Base-by-base conservation (phyloP, 2,888 invertebrate genomes). In the Diabrotica balteata region DNA sequence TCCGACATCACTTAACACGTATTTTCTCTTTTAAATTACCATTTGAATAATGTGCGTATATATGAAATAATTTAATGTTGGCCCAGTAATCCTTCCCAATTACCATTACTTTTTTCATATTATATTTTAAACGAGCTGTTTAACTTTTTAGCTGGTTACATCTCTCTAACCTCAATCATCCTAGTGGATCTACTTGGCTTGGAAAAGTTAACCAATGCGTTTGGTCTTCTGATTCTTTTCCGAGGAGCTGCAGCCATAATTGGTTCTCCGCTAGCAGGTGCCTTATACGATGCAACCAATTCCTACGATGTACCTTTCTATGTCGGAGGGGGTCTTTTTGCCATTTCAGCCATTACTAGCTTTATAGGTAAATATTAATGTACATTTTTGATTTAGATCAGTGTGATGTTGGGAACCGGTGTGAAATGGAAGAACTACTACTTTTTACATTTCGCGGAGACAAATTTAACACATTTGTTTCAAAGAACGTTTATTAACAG, bases 161-260 rank as follows among this genome's bases (percentile, higher is more conserved):
- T 99, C 80, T 97, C 98, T 8, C 87, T 99, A 68, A 98, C 98
- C 52, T 98, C 98, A 59, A 98, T 98, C 81, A 97, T 98, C 81
- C 88, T 99, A 71, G 97, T 98, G 76, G 98, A 99, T 84, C 88
- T 98, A 49, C 88, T 99, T 58, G 98, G 98, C 2, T 86, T 99
- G 81, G 97, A 98, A 82, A 94, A 94, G 83, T 86, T 99, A 76
- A 98, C 98, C 57, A 98, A 96, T 84, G 97, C 98, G 57, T 99
- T 98, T 85, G 98, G 98, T 9, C 88, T 98, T 72, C 88, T 99
- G 65, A 97, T 98, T 78, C 86, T 99, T 76, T 96, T 97, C 87
- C 91, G 98, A 81, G 99, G 98, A 59, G 92, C 94, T 50, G 96
- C 98, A 7, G 94, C 96, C 17, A 93, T 97, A 61, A 87, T 96